Base-by-base conservation (phyloP, 1,140 invertebrate species). In the Piezodorus guildinii region DNA sequence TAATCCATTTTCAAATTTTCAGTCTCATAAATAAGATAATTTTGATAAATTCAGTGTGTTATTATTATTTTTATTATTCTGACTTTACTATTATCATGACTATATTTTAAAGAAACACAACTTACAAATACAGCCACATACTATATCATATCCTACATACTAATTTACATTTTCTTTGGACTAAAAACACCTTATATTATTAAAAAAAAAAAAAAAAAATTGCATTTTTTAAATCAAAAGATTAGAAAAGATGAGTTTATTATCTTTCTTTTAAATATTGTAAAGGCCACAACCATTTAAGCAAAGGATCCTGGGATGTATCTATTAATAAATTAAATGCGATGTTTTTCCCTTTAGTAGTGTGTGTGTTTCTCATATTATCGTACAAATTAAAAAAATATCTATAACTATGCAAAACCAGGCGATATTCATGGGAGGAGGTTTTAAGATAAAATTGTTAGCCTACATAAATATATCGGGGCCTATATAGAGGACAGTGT, bases 311-410 rank as follows among this genome's bases (percentile, higher is more conserved):
- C 52, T 23, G 5, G 46, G 46, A 49, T 49, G 16, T 10, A 10
- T 49, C 46, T 49, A 49, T 49, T 49, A 49, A 56, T 39, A 56
- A 56, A 25, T 56, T 56, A 56, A 56, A 56, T 56, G 52, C 52
- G 23, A 56, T 39, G 27, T 4, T 39, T 39, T 39, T 39, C 34
- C 34, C 34, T 39, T 39, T 39, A 39, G 12, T 39, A 39, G 34
- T 39, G 34, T 39, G 34, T 39, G 34, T 39, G 34, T 39, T 39
- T 39, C 34, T 39, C 34, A 10, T 39, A 39, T 5, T 39, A 39
- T 39, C 12, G 34, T 39, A 39, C 34, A 39, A 39, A 5, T 39
- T 39, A 39, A 39, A 39, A 39, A 39, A 39, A 39, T 39, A 39
- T 5, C 34, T 39, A 39, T 39, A 39, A 39, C 34, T 39, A 39